These are phyloP conservation scores for Enteromius argenteus DNA, from an alignment of 2,797 vertebrate genomes.

Conservation along the genomic window DNA sequence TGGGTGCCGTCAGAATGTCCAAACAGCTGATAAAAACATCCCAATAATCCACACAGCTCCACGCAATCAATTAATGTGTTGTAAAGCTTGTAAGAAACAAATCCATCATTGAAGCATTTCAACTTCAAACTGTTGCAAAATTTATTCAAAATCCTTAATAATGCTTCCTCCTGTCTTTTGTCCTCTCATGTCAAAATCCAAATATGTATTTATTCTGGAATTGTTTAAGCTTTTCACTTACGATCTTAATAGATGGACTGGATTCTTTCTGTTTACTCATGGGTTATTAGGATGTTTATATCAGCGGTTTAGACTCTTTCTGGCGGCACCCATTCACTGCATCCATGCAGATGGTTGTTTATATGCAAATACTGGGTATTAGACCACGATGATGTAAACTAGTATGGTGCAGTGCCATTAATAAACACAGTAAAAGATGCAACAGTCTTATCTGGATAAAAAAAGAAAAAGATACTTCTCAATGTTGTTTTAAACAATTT, in stretches of 20 bases:
- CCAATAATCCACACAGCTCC: background rate
- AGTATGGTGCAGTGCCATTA: background rate
- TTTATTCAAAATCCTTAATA: background rate
- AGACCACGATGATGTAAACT: background rate
- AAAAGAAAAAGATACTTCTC: background rate
- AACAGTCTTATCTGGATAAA: background rate
- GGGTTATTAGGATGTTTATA: background rate
- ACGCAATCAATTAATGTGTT: background rate
- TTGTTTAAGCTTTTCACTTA: background rate
- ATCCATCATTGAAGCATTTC: background rate
- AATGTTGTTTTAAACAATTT: slow-evolving; percentile 10
- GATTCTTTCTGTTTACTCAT: background rate
- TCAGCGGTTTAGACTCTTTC: background rate
- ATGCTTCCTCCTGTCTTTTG: background rate
- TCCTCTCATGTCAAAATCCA: background rate
- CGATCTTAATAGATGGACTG: background rate
- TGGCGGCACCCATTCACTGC: background rate
- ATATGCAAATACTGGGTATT: background rate
- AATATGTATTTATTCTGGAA: background rate
- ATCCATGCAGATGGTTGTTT: background rate
- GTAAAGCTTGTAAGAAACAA: background rate
- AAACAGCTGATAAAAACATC: background rate
- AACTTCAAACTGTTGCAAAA: background rate
- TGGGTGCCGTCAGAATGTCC: background rate
- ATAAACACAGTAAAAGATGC: background rate